phyloP scores from a whole-genome alignment of 2,797 vertebrate species.

The Echiichthys vipera region DNA sequence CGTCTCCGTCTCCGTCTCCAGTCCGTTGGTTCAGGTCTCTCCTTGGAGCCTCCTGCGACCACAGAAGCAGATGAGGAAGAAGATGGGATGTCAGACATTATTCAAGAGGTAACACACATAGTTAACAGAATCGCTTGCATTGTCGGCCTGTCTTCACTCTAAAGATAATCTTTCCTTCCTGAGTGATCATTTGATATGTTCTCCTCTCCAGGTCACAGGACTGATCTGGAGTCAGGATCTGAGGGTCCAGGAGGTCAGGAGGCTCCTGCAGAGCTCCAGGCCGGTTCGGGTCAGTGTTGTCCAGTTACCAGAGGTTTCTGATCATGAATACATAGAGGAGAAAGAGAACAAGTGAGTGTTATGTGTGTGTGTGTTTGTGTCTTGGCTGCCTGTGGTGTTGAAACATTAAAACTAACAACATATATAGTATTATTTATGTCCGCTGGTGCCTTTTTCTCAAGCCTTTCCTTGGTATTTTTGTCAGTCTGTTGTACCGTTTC shows the following conservation, averaged over 20 bases:
- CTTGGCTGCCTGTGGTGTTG: background rate
- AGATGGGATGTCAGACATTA: constrained; percentile 98
- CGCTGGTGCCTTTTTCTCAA: background rate
- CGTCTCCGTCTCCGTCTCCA: too few relatives aligned
- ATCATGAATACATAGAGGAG: constrained; percentile 98
- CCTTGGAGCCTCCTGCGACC: constrained; percentile 89
- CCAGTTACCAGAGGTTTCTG: constrained; percentile 95
- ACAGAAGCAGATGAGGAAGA: constrained; percentile 95
- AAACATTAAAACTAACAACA: too few relatives aligned
- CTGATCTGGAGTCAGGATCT: constrained; percentile 97
- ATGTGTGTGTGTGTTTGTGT: background rate
- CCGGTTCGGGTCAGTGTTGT: constrained; percentile 94
- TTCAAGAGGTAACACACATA: constrained; percentile 88
- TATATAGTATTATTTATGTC: background rate
- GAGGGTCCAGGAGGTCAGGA: constrained; percentile 93
- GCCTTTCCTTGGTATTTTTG: background rate
- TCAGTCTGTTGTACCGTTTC: background rate
- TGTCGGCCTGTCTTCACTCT: background rate
- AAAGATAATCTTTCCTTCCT: background rate
- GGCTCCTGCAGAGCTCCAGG: constrained; percentile 95
- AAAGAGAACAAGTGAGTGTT: constrained; percentile 94
- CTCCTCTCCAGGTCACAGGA: constrained; percentile 84
- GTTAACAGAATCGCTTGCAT: background rate
- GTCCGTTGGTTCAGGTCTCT: constrained; percentile 88
- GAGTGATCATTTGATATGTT: background rate